These are phyloP conservation scores for Cyanoderma ruficeps DNA, from an alignment of 2,113 vertebrate species.

Conservation along the genomic window DNA sequence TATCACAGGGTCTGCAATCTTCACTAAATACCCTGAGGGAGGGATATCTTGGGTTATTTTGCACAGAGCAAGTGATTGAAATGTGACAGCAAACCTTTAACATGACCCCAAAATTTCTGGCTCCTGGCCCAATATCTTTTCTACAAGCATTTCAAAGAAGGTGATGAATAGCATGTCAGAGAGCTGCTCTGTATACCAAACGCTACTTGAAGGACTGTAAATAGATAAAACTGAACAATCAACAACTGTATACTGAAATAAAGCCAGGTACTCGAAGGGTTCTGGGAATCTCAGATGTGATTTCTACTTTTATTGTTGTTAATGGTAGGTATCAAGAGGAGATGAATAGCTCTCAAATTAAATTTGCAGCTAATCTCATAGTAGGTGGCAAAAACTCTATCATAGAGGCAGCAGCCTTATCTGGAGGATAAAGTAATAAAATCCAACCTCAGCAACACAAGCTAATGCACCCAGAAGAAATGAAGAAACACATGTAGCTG, in stretches of 20 bases:
- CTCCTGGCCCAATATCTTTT: neutral
- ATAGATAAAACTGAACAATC: neutral
- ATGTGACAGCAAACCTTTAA: neutral
- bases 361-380: conserved; percentile 39
- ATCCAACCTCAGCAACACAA: neutral
- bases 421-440: conserved; percentile 41
- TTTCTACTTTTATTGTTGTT: conserved; percentile 17
- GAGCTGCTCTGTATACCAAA: neutral
- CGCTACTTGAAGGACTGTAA: conserved; percentile 5
- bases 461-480: neutral
- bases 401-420: conserved; percentile 14
- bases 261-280: neutral
- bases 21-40: conserved; percentile 30
- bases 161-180: conserved; percentile 41
- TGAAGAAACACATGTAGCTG: neutral
- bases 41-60: conserved; percentile 25
- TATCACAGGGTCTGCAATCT: conserved; percentile 9
- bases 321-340: neutral
- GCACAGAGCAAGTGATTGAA: neutral
- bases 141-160: neutral
- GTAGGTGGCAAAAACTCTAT: conserved; percentile 4
- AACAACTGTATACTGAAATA: neutral
- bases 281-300: neutral
- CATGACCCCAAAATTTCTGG: neutral
- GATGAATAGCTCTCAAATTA: conserved; percentile 41